Evolutionary conservation across 2,797 vertebrate species (phyloP).

Genomic region (Micrastur ruficollis): DNA sequence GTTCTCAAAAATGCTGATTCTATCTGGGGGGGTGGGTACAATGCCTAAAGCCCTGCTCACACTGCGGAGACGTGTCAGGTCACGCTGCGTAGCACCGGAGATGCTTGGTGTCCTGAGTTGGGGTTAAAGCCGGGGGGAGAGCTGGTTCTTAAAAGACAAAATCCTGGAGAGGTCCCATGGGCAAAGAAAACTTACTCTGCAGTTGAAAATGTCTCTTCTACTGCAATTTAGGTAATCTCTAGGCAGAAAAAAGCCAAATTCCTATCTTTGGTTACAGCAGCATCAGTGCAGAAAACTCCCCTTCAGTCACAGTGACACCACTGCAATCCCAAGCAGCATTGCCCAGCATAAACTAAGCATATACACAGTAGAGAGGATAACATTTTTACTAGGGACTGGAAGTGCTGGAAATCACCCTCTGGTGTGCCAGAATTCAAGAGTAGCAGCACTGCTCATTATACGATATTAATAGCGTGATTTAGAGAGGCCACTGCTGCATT

Average conservation of each 20-base stretch:
- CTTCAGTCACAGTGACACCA: not conserved
- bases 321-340: not conserved
- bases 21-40: not conserved
- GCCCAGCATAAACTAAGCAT: not conserved
- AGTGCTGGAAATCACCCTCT: not conserved
- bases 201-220: not conserved
- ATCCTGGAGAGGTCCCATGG: not conserved
- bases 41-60: not conserved
- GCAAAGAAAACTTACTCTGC: not conserved
- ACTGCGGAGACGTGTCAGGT: accelerated
- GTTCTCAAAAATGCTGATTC: not conserved
- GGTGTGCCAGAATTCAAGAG: not conserved
- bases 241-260: not conserved
- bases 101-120: not conserved
- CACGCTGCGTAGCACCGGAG: not conserved
- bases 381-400: not conserved
- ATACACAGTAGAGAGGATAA: not conserved
- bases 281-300: not conserved
- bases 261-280: not conserved
- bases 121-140: not conserved
- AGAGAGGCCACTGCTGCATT: not conserved
- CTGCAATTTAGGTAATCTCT: not conserved
- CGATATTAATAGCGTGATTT: not conserved
- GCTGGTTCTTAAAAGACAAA: not conserved
- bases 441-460: not conserved